Base-by-base conservation (phyloP, 2,888 invertebrate genomes). In the Aleiodes testaceus region DNA sequence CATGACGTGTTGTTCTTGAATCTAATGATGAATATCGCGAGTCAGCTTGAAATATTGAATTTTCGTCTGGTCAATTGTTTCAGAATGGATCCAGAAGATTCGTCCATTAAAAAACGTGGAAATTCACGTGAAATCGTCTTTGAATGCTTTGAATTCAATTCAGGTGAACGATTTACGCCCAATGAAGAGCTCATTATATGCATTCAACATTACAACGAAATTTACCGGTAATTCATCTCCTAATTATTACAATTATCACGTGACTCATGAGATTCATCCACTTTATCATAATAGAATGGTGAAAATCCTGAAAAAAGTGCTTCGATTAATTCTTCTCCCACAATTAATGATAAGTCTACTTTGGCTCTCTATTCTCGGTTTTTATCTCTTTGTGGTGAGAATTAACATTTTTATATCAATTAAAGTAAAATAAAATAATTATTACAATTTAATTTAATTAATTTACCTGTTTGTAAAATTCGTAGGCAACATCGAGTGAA, bases 171-270 rank as follows among this genome's bases (percentile, higher is more conserved):
- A n/a, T 36, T 55, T 9, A 26, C 30, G 2, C 12, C 36, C 1
- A 30, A 55, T 55, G 18, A 55, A n/a, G 36, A 30, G 16, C 36
- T 55, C 16, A 55, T 55, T 6, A 55, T 36, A n/a, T 55, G 55
- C 36, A 55, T 55, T 55, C 55, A 30, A 55, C 55, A 55, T 9
- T 55, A 55, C 14, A 30, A 55, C 16, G 9, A 55, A 55, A 30
- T 55, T 1, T n/a, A 16, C 16, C 3, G 55, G 55, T 55, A 55
- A 36, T 36, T 36, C 9, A 9, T 36, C 9, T 36, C 9, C 11
- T 11, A 9, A 36, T 36, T 36, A 36, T 36, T 6, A 2, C n/a
- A 9, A 36, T 36, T 9, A 2, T 36, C 9, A 9, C 9, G 36
- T 1, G 9, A 26, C 2, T 36, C 9, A 36, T 26, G 2, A n/a